Evolutionary conservation across 2,113 vertebrate species (phyloP).

Genomic region (mouse (Mus musculus)): GRCm39 chrX:44237001-44237500

Average conservation of each 20-base stretch:
- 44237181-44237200: background rate
- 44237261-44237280: background rate
- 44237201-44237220: background rate
- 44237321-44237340: background rate
- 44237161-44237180: background rate
- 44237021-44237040: background rate
- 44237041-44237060: background rate
- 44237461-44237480: background rate
- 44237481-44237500: background rate
- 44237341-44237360: background rate
- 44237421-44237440: background rate
- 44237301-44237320: background rate
- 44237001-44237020: background rate
- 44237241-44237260: background rate
- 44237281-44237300: background rate
- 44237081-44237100: background rate
- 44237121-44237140: background rate
- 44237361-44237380: background rate
- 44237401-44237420: background rate
- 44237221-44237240: background rate
- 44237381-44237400: background rate
- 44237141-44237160: too few relatives aligned
- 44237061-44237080: background rate
- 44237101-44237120: background rate
- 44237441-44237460: background rate